Conservation (phyloP, 2,797 vertebrate genomes). For the Salarias fasciatus region DNA sequence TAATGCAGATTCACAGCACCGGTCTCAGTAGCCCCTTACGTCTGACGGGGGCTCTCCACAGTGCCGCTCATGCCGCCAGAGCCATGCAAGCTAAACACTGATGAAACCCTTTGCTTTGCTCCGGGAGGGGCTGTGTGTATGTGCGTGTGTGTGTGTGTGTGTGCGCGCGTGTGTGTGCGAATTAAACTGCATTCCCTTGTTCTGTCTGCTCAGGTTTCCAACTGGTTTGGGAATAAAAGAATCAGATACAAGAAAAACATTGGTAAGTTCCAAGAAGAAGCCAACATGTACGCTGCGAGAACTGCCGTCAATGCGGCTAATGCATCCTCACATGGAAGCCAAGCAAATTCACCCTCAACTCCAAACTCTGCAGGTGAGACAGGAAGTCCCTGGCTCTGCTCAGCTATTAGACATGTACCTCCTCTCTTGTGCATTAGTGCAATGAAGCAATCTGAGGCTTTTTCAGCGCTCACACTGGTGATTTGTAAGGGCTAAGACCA, state of each 20-base stretch:
- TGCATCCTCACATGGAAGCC: conserved; percentile 98
- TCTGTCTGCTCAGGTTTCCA: conserved; percentile 91
- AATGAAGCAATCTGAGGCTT: conserved; percentile 32
- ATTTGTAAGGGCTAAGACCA: conserved; percentile 39
- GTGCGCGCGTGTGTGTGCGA: conserved; percentile 13
- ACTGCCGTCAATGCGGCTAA: conserved; percentile 97
- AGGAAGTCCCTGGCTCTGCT: conserved; percentile 70
- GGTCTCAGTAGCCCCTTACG: conserved; percentile 56
- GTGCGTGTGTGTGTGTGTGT: conserved; percentile 30
- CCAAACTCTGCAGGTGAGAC: conserved; percentile 99
- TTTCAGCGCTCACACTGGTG: conserved; percentile 44
- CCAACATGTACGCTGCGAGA: conserved; percentile 99
- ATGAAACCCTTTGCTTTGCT: conserved; percentile 14
- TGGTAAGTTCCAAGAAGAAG: conserved; percentile 99
- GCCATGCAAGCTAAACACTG: conserved; percentile 44
- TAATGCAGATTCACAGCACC: conserved; percentile 81
- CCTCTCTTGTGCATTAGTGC: conserved; percentile 62
- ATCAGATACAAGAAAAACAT: conserved; percentile 99
- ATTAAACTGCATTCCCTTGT: conserved; percentile 59
- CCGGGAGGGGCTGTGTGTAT: conserved; percentile 28
- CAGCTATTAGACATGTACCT: conserved; percentile 62
- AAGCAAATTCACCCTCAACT: conserved; percentile 99
- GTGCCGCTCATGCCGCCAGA: conserved; percentile 48
- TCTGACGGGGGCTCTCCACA: conserved; percentile 57
- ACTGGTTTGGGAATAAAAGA: conserved; percentile 99